phyloP scores from a whole-genome alignment of 2,888 invertebrate species.

The Tachystola acroxantha region DNA sequence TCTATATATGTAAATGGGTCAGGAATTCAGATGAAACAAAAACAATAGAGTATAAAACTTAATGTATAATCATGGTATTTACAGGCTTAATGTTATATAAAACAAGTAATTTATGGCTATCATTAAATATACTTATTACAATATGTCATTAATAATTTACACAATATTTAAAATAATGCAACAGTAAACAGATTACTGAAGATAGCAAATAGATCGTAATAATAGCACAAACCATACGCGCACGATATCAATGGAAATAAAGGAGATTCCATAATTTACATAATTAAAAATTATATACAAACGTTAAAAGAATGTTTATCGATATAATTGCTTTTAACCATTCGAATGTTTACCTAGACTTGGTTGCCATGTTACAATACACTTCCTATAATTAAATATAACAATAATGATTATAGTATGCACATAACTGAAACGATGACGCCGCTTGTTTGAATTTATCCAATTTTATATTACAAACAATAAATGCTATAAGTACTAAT shows the following conservation, averaged over 20 bases:
- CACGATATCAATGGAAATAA: slow-evolving; percentile 63
- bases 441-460: background rate
- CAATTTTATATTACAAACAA: background rate
- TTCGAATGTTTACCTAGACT: slow-evolving; percentile 17
- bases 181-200: slow-evolving; percentile 66
- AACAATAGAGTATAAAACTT: slow-evolving; percentile 75
- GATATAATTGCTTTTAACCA: slow-evolving; percentile 41
- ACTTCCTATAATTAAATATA: slow-evolving; percentile 8
- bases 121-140: slow-evolving; percentile 72
- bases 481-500: background rate
- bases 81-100: slow-evolving; percentile 75
- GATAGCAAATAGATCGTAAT: slow-evolving; percentile 57
- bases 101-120: slow-evolving; percentile 77
- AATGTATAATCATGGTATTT: slow-evolving; percentile 78
- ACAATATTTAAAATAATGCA: slow-evolving; percentile 70
- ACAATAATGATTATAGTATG: slow-evolving; percentile 8
- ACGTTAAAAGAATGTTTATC: slow-evolving; percentile 59
- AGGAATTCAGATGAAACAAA: slow-evolving; percentile 51
- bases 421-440: slow-evolving; percentile 8
- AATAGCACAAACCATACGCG: slow-evolving; percentile 64
- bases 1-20: too few species aligned
- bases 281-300: slow-evolving; percentile 66
- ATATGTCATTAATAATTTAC: slow-evolving; percentile 76
- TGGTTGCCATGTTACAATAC: slow-evolving; percentile 20
- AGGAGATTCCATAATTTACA: slow-evolving; percentile 74